These are phyloP conservation scores for Diplodus puntazzo DNA, from an alignment of 2,797 vertebrate species.

Conservation along the genomic window DNA sequence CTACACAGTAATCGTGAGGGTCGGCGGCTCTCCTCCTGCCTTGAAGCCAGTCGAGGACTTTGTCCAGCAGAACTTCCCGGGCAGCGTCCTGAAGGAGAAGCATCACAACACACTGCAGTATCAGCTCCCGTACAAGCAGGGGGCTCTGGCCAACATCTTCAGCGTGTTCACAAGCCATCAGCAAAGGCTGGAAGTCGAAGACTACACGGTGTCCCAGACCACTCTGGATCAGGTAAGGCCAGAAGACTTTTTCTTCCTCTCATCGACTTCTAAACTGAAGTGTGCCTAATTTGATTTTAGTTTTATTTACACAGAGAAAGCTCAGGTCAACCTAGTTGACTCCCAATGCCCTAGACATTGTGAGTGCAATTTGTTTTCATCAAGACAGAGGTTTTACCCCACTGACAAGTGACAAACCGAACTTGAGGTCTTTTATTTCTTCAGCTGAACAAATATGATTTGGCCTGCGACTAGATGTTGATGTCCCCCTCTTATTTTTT, in stretches of 20 bases:
- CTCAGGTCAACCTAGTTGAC: no score
- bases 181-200: slow-evolving; percentile 91
- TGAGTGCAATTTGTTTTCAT: no score
- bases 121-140: slow-evolving; percentile 89
- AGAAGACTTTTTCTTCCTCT: neutral
- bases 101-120: slow-evolving; percentile 98
- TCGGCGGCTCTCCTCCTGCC: slow-evolving; percentile 88
- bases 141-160: slow-evolving; percentile 94
- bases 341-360: no score
- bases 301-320: neutral
- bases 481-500: no score
- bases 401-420: neutral
- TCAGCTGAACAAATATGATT: no score
- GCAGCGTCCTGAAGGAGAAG: slow-evolving; percentile 94
- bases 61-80: slow-evolving; percentile 88
- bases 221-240: slow-evolving; percentile 95
- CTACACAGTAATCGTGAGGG: slow-evolving; percentile 93
- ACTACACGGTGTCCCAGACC: slow-evolving; percentile 99
- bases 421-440: neutral
- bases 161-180: slow-evolving; percentile 91
- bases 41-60: slow-evolving; percentile 92
- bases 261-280: neutral
- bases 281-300: neutral
- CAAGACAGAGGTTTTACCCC: neutral
- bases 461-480: no score